Evolutionary conservation across 2,888 invertebrate species (phyloP).

Genomic region (Bellardia pandia): DNA sequence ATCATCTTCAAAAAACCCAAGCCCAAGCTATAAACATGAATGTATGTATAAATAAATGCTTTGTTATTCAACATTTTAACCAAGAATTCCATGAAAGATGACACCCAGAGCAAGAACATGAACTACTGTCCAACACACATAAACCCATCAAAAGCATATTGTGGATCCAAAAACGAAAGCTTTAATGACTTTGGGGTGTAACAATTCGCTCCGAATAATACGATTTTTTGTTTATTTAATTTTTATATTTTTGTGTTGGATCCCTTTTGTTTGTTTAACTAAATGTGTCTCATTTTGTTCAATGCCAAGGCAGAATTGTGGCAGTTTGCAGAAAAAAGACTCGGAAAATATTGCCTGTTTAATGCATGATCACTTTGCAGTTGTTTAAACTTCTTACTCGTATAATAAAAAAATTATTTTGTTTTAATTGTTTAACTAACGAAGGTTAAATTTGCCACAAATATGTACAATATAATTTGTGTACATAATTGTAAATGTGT

Average conservation of each 20-base stretch:
- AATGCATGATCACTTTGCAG: slow-evolving; percentile 50
- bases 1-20: slow-evolving; percentile 16
- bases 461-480: neutral
- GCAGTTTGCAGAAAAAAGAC: neutral
- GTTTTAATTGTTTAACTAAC: neutral
- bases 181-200: slow-evolving; percentile 15
- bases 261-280: neutral
- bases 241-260: slow-evolving; percentile 2
- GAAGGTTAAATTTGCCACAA: slow-evolving; percentile 8
- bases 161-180: slow-evolving; percentile 21
- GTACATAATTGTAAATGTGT: slow-evolving; percentile 7
- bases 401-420: neutral
- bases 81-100: slow-evolving; percentile 38
- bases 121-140: neutral
- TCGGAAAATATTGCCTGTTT: slow-evolving; percentile 20
- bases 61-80: slow-evolving; percentile 11
- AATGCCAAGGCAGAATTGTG: slow-evolving; percentile 48
- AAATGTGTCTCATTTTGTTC: slow-evolving; percentile 31
- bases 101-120: slow-evolving; percentile 28
- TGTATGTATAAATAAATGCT: neutral
- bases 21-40: slow-evolving; percentile 27
- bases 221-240: slow-evolving; percentile 25
- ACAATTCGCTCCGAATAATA: slow-evolving; percentile 52
- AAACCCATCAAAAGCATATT: neutral
- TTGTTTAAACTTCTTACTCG: neutral